Evolutionary conservation across 92 coral and sea anemone genomes (phyloP), one percentile per base, ranked within the genome.

Genomic region (Umimayanthus chanpuru): DNA sequence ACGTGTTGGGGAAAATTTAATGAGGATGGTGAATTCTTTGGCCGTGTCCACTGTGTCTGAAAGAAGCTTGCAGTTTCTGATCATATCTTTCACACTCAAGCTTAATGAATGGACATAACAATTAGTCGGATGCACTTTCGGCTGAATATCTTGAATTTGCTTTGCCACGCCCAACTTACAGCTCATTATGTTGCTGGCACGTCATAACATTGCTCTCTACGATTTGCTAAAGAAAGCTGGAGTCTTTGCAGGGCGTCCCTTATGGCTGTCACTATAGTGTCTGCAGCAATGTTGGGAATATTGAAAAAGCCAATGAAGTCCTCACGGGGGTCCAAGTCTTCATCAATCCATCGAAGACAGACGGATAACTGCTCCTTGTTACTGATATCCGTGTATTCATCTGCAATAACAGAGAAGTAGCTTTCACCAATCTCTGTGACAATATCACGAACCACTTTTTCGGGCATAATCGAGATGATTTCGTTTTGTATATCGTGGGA

Each of bases 321-420:
- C 61, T 75, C 89, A 39, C 65, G 41, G 90, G 58, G 26, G 64
- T 85, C 66, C 67, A 90, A 74, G 58, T 64, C n/a, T 68, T 72
- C 77, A 67, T 89, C 91, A 32, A 87, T 77, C 92, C 94, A 91
- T 58, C 90, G 86, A 36, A 93, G 85, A 87, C 92, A 87, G 47
- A 86, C 79, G 14, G 95, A 81, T 70, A 93, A 88, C 81, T 93
- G 96, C 85, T 93, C 94, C 50, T 89, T 89, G 88, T 93, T 93
- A 47, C 81, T 76, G 72, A 90, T 77, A 80, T 91, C 91, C 29
- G 93, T 93, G 68, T 87, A 93, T 89, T 93, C 94, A 76, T 93
- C 94, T 64, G 88, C 77, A 76, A 93, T 91, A 65, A 93, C 50
- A 43, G 96, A 88, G 81, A 90, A 90, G 88, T 88, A 88, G 32